Percentiles rank a stretch among this genome's conserved stretches.
phyloP scores from a whole-genome alignment of 2,113 vertebrate species.

The Pelusios castaneus region DNA sequence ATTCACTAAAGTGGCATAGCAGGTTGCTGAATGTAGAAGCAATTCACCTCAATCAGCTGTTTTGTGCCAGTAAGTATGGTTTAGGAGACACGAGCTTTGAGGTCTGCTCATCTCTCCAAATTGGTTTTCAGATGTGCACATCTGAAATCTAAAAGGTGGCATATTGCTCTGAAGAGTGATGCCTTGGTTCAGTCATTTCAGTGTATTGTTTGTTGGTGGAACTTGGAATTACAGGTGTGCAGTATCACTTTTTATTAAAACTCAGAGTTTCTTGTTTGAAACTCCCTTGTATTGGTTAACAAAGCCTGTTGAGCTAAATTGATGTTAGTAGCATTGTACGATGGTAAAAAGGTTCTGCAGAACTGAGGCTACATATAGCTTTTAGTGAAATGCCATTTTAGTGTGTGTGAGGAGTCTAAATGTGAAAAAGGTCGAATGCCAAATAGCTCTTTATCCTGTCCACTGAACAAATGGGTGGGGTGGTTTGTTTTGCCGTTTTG shows the following conservation, averaged over 20 bases:
- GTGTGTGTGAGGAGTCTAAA: background rate
- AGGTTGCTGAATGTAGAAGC: constrained; percentile 73
- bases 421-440: fast-evolving
- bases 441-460: background rate
- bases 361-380: background rate
- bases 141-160: constrained; percentile 59
- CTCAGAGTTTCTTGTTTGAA: constrained; percentile 72
- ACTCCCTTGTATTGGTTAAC: constrained; percentile 63
- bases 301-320: constrained; percentile 13
- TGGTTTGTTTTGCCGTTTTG: background rate
- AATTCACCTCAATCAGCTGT: constrained; percentile 63
- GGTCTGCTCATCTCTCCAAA: constrained; percentile 69
- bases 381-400: background rate
- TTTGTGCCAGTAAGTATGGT: constrained; percentile 71
- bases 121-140: constrained; percentile 70
- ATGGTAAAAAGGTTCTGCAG: background rate
- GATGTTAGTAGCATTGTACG: background rate
- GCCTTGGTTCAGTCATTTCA: constrained; percentile 71
- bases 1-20: constrained; percentile 53
- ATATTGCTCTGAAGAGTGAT: constrained; percentile 47
- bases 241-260: constrained; percentile 72
- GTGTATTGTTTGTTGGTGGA: constrained; percentile 75
- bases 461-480: background rate
- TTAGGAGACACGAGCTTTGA: constrained; percentile 68
- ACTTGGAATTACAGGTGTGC: constrained; percentile 83